Evolutionary conservation across 2,797 vertebrate genomes (phyloP).

Genomic region (Siniperca scherzeri): DNA sequence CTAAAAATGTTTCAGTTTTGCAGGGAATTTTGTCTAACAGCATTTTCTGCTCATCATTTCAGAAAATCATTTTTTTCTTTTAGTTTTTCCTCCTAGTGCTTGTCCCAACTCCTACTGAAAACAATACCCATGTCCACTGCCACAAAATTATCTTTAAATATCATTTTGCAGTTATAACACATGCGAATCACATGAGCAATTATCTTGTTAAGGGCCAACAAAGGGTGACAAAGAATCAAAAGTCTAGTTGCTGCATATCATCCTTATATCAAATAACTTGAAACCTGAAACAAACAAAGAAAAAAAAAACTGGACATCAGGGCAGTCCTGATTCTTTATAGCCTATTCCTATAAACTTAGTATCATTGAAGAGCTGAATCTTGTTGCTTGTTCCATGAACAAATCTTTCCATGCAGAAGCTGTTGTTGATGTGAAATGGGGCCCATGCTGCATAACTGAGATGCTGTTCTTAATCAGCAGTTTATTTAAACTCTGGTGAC

Average conservation of each 20-base stretch:
- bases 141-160: neutral
- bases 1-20: neutral
- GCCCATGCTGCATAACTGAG: conserved; percentile 56
- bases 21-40: neutral
- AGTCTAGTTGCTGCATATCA: conserved; percentile 81
- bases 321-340: neutral
- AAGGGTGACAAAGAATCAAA: neutral
- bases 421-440: conserved; percentile 48
- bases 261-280: conserved; percentile 96
- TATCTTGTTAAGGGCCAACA: neutral
- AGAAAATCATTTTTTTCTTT: neutral
- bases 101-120: neutral
- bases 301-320: neutral
- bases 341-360: neutral
- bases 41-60: neutral
- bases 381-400: conserved; percentile 7
- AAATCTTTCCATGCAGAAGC: conserved; percentile 41
- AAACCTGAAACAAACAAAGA: conserved; percentile 78
- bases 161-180: conserved; percentile 3
- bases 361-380: neutral
- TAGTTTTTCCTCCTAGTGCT: neutral
- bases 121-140: neutral
- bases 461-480: conserved; percentile 62
- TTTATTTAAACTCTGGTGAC: conserved; percentile 65
- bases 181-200: neutral